phyloP scores from a whole-genome alignment of 2,113 vertebrate species.

The Tautogolabrus adspersus region DNA sequence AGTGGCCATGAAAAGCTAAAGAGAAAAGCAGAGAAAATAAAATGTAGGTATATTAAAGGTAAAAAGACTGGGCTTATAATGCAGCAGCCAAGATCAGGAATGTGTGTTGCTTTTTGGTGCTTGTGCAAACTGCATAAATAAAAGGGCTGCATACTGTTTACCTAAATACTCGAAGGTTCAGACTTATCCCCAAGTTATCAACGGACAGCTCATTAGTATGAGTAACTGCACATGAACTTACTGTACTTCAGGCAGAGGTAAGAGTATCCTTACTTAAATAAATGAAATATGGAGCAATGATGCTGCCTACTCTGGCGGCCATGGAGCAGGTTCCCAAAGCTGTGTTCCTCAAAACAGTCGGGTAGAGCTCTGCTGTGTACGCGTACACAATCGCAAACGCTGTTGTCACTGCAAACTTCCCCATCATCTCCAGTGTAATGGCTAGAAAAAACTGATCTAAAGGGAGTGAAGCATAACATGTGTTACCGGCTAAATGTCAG shows the following conservation, averaged over 20 bases:
- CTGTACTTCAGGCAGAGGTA: not conserved
- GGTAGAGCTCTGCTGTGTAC: slow-evolving; percentile 93
- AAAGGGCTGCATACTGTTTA: too few relatives aligned
- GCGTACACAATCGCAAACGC: slow-evolving; percentile 90
- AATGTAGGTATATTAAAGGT: too few relatives aligned
- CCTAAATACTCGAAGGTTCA: too few relatives aligned
- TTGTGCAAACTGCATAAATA: too few relatives aligned
- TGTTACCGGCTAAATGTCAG: too few relatives aligned
- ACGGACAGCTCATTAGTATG: not conserved
- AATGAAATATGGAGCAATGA: slow-evolving; percentile 91
- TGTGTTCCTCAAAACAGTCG: slow-evolving; percentile 90
- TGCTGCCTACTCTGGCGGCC: slow-evolving; percentile 90
- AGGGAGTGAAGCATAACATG: not conserved
- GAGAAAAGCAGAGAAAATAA: too few relatives aligned
- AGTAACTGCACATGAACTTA: not conserved
- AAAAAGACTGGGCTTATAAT: too few relatives aligned
- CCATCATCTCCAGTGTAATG: slow-evolving; percentile 89
- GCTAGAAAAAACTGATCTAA: slow-evolving; percentile 83
- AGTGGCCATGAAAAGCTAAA: too few relatives aligned
- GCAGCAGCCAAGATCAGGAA: too few relatives aligned
- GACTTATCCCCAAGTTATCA: not conserved
- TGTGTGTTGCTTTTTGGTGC: too few relatives aligned
- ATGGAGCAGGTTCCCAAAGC: slow-evolving; percentile 90
- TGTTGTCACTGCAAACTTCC: slow-evolving; percentile 90
- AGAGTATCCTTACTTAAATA: slow-evolving; percentile 88